Conservation (phyloP, 2,113 vertebrate species). For the Onychostruthus taczanowskii region DNA sequence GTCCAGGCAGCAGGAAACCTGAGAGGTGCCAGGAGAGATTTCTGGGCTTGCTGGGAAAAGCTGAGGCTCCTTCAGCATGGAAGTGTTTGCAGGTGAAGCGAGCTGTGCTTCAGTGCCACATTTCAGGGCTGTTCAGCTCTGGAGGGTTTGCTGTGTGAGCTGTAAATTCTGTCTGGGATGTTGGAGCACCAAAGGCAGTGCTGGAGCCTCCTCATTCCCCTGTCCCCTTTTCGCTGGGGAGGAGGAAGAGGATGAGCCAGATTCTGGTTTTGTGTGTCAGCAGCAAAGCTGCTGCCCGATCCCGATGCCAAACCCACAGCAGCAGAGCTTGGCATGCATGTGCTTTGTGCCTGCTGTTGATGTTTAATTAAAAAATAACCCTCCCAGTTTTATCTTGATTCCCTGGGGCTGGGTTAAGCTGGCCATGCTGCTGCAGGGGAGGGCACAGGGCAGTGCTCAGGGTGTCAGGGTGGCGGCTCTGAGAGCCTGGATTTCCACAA, state of each 20-base stretch:
- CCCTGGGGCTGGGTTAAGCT: background rate
- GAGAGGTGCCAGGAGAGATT: background rate
- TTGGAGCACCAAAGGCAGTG: background rate
- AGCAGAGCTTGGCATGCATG: background rate
- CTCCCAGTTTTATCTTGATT: background rate
- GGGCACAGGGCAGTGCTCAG: background rate
- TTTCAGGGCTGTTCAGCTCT: background rate
- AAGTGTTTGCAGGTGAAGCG: background rate
- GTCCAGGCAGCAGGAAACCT: background rate
- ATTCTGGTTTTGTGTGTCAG: background rate
- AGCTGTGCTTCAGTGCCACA: background rate
- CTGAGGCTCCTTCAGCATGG: background rate
- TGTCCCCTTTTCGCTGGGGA: background rate
- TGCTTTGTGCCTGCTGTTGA: background rate
- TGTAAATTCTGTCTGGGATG: accelerated
- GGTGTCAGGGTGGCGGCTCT: background rate
- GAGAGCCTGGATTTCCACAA: background rate
- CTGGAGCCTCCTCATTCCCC: background rate
- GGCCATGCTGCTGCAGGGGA: background rate
- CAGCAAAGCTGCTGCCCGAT: background rate
- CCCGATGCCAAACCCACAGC: background rate
- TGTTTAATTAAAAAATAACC: background rate
- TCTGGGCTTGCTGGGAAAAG: background rate
- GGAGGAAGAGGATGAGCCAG: background rate
- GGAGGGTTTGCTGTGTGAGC: background rate